Conservation (phyloP, 2,113 vertebrate genomes). For the Halichoerus grypus region DNA sequence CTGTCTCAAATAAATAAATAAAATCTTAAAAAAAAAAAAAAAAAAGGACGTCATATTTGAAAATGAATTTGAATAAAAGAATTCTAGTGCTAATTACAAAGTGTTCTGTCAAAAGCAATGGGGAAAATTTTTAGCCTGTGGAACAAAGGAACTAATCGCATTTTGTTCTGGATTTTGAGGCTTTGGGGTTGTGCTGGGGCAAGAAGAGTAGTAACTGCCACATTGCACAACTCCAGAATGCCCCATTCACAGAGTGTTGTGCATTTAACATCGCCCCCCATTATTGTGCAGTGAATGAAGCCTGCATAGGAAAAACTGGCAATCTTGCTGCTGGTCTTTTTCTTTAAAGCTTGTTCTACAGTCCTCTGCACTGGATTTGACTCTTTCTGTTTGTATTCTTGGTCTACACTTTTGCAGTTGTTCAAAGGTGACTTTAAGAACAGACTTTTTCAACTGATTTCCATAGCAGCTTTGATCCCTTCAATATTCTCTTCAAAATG, state of each 20-base stretch:
- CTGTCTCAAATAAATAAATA: too few species aligned
- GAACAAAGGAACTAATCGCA: background rate
- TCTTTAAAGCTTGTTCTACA: background rate
- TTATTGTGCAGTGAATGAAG: background rate
- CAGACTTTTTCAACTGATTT: slow-evolving; percentile 11
- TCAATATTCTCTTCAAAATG: slow-evolving; percentile 43
- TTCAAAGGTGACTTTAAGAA: slow-evolving; percentile 52
- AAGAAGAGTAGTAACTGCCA: too few species aligned
- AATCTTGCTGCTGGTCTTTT: background rate
- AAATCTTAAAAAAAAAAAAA: slow-evolving; percentile 29
- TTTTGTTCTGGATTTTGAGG: background rate
- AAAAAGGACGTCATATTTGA: background rate
- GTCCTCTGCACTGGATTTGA: background rate
- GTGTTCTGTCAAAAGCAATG: background rate
- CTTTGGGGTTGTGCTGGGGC: background rate
- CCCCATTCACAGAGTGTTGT: rapidly evolving
- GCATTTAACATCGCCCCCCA: background rate
- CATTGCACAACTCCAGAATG: rapidly evolving
- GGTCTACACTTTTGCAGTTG: background rate
- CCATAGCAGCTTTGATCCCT: background rate
- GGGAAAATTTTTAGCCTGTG: background rate
- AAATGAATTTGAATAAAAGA: background rate
- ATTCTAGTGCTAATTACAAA: background rate
- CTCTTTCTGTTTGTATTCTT: background rate
- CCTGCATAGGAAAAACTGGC: background rate